phyloP scores from a whole-genome alignment of 2,797 vertebrate species.

The Lycodopsis pacificus region DNA sequence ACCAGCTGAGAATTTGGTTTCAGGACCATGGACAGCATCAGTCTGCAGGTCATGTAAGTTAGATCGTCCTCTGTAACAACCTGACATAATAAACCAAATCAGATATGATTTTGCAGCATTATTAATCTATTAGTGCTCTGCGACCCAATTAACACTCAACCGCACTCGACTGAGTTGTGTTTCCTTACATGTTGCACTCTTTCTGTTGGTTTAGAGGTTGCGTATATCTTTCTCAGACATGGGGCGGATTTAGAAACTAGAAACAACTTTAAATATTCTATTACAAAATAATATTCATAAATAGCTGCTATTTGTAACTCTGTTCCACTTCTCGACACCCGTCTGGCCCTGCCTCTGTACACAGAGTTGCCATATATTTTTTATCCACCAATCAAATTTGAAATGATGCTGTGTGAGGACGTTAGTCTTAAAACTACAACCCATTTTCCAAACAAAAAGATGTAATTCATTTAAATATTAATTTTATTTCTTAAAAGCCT shows the following conservation, averaged over 20 bases:
- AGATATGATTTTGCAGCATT: background rate
- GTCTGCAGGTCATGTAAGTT: slow-evolving; percentile 15
- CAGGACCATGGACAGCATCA: slow-evolving; percentile 79
- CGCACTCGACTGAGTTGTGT: background rate
- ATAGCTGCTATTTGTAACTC: background rate
- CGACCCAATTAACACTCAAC: slow-evolving; percentile 8
- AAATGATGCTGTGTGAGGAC: slow-evolving; percentile 17
- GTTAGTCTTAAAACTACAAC: slow-evolving; percentile 37
- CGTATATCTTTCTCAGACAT: background rate
- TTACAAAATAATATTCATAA: background rate
- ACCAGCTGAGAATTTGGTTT: slow-evolving; percentile 53
- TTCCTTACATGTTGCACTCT: background rate
- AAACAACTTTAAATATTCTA: background rate
- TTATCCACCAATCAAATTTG: slow-evolving; percentile 15
- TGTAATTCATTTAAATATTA: slow-evolving; percentile 42
- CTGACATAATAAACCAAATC: slow-evolving; percentile 12
- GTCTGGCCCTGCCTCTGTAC: background rate
- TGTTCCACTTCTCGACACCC: background rate
- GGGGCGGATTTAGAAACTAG: background rate
- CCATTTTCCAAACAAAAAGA: slow-evolving; percentile 63
- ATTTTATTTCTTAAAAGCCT: background rate
- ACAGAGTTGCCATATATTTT: background rate
- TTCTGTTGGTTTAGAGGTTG: background rate
- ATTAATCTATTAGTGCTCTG: background rate
- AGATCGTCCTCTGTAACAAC: slow-evolving; percentile 9